Conservation (phyloP, 2,113 vertebrate species). For the Octodon degus region DNA sequence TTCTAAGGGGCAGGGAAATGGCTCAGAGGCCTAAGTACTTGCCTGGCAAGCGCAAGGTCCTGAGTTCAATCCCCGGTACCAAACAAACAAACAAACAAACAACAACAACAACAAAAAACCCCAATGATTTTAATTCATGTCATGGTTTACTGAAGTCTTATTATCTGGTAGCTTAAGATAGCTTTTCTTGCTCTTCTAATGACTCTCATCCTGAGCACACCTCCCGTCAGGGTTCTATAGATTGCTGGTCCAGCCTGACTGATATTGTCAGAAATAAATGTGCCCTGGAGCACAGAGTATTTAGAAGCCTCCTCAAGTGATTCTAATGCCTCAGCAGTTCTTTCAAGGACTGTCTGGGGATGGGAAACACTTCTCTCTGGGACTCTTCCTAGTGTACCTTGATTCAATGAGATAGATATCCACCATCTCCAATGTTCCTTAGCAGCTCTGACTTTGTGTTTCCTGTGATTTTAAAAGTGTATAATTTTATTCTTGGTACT, state of each 20-base stretch:
- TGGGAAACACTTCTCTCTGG: neutral
- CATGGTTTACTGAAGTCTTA: neutral
- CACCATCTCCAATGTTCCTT: neutral
- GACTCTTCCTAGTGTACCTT: neutral
- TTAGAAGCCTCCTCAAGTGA: neutral
- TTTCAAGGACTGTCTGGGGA: neutral
- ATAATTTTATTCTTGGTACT: neutral
- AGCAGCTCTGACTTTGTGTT: neutral
- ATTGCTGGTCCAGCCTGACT: neutral
- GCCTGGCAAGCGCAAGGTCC: no score
- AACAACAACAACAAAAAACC: no score
- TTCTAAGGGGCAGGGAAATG: neutral
- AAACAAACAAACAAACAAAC: no score
- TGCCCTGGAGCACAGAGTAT: neutral
- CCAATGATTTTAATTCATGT: neutral
- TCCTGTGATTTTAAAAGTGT: neutral
- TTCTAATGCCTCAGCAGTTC: neutral
- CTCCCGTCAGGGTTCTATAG: fast-evolving
- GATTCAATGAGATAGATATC: neutral
- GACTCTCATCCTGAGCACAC: neutral
- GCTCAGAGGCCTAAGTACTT: no score
- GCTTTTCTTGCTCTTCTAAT: neutral
- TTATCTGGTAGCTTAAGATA: neutral
- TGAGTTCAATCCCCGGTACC: no score
- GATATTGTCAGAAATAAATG: neutral